Evolutionary conservation across 1,140 invertebrate genomes (phyloP).

Genomic region (Drosophila saltans): DNA sequence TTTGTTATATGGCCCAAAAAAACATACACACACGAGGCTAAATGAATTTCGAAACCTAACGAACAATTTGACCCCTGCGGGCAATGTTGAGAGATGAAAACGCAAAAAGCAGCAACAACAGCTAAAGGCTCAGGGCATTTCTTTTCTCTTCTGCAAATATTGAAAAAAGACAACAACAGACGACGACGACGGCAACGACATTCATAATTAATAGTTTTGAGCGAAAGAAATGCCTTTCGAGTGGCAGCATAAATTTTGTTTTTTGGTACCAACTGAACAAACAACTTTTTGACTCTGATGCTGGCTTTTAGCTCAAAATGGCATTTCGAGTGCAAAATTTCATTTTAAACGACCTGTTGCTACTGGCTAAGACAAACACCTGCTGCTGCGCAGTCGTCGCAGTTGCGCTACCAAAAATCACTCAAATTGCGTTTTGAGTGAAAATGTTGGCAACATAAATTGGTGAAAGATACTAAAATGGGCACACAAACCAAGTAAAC

Average conservation of each 20-base stretch:
- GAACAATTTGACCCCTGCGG: conserved; percentile 58
- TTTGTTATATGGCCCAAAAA: conserved; percentile 6
- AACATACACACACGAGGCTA: conserved; percentile 11
- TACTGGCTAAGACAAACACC: conserved; percentile 22
- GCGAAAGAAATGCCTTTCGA: conserved; percentile 42
- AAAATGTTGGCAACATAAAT: conserved; percentile 67
- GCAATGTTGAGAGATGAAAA: background rate
- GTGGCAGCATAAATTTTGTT: conserved; percentile 60
- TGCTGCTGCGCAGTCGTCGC: conserved; percentile 14
- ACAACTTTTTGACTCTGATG: conserved; percentile 33
- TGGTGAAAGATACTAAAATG: conserved; percentile 78
- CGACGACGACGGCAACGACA: conserved; percentile 25
- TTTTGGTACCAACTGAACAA: conserved; percentile 60
- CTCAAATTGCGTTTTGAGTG: conserved; percentile 79
- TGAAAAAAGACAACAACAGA: conserved; percentile 47
- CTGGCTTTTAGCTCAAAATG: conserved; percentile 64
- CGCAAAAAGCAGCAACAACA: conserved; percentile 16
- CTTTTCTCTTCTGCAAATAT: conserved; percentile 62
- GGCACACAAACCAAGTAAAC: conserved; percentile 64
- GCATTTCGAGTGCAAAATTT: conserved; percentile 50
- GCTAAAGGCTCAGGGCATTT: conserved; percentile 32
- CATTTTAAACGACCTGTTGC: conserved; percentile 11
- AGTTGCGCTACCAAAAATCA: conserved; percentile 20
- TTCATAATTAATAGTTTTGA: conserved; percentile 64
- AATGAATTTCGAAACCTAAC: conserved; percentile 31